phyloP scores from a whole-genome alignment of 2,113 vertebrate genomes.

The Nesogale talazaci region DNA sequence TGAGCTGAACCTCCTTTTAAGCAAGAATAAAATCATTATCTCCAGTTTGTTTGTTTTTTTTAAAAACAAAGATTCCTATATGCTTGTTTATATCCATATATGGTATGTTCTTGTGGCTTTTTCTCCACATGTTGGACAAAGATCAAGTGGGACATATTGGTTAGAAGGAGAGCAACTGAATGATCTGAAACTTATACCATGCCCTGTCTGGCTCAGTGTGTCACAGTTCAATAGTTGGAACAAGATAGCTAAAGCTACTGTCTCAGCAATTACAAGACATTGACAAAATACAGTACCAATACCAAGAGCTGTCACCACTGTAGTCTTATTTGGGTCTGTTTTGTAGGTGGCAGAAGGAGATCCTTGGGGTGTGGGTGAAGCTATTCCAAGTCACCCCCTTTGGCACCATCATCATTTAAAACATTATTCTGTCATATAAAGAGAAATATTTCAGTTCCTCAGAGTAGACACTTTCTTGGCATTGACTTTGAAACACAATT shows the following conservation, averaged over 20 bases:
- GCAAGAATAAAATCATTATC: neutral
- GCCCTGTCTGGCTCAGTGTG: neutral
- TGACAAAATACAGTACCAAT: neutral
- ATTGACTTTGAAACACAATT: neutral
- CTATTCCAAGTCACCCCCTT: rapidly evolving
- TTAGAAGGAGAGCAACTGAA: neutral
- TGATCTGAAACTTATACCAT: neutral
- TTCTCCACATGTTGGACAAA: neutral
- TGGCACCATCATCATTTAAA: neutral
- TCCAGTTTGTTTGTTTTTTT: neutral
- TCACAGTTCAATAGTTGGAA: neutral
- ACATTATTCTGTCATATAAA: neutral
- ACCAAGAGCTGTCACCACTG: neutral
- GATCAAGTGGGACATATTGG: neutral
- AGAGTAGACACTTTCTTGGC: neutral
- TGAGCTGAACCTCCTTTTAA: neutral
- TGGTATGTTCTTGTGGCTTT: neutral
- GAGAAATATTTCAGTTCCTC: neutral
- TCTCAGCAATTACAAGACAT: neutral
- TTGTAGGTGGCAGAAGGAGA: neutral
- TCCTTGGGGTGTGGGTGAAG: neutral
- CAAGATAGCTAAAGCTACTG: neutral
- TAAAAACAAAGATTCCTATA: neutral
- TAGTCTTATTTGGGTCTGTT: neutral
- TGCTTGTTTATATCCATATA: neutral